A percentile compares a stretch with the other conserved stretches of the same genome.
phyloP scores from a whole-genome alignment of 1,140 invertebrate species.

The Adelges cooleyi region DNA sequence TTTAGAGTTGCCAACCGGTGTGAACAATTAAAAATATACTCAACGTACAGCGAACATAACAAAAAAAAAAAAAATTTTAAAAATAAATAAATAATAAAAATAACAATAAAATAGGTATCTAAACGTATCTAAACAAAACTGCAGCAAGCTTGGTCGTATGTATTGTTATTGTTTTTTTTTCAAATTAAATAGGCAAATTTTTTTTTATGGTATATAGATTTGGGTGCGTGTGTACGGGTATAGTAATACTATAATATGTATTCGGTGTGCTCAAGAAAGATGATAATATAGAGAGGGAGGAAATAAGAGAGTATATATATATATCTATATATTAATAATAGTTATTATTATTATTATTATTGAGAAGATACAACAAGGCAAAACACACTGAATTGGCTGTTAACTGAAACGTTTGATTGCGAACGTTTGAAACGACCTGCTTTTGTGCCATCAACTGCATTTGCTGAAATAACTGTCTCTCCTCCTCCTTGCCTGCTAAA shows the following conservation, averaged over 20 bases:
- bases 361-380: constrained; percentile 29
- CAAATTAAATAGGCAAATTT: background rate
- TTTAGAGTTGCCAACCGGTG: constrained; percentile 26
- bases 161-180: constrained; percentile 8
- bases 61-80: constrained; percentile 4
- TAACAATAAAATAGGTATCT: no score
- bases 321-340: no score
- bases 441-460: constrained; percentile 91
- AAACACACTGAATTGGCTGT: constrained; percentile 29
- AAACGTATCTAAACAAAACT: constrained; percentile 20
- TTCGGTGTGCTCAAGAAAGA: constrained; percentile 22
- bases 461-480: constrained; percentile 88
- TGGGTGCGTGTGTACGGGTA: background rate
- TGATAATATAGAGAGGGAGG: no score
- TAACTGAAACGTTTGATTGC: constrained; percentile 26
- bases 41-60: constrained; percentile 20
- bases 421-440: constrained; percentile 53
- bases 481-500: constrained; percentile 83
- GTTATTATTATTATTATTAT: no score
- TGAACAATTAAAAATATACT: no score
- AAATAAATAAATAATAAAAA: constrained; percentile 9
- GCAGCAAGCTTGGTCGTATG: constrained; percentile 19
- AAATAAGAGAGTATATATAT: constrained; percentile 10
- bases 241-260: no score
- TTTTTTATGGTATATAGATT: background rate